A percentile compares a stretch with the other conserved stretches of the same genome.
Evolutionary conservation across 2,888 invertebrate genomes (phyloP).

Genomic region (Hirtodrosophila trivittata): DNA sequence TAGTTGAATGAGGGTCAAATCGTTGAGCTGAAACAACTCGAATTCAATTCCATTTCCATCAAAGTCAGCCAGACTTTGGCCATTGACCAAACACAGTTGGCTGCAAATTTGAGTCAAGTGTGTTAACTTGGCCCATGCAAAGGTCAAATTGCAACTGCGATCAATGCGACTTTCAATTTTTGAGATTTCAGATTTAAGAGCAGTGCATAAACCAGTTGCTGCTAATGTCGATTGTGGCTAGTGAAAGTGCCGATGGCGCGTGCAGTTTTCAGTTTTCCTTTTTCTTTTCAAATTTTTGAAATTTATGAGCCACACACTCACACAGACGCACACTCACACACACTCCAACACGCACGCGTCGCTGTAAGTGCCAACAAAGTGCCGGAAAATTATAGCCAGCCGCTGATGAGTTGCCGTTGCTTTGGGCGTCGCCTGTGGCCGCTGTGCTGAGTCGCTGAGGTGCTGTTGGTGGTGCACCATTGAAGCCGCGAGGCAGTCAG

Average conservation of each 20-base stretch:
- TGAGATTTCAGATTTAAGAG: neutral
- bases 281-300: slow-evolving; percentile 33
- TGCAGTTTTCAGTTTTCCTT: slow-evolving; percentile 10
- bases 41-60: neutral
- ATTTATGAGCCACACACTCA: slow-evolving; percentile 47
- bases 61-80: no score
- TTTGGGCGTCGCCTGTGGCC: slow-evolving; percentile 47
- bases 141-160: slow-evolving; percentile 5
- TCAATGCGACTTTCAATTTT: slow-evolving; percentile 8
- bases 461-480: slow-evolving; percentile 5
- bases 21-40: no score
- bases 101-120: neutral
- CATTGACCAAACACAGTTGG: no score
- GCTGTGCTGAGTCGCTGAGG: slow-evolving; percentile 7
- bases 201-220: slow-evolving; percentile 26
- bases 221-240: neutral
- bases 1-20: no score
- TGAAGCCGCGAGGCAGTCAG: neutral
- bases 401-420: slow-evolving; percentile 60
- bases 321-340: slow-evolving; percentile 11
- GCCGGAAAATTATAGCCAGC: slow-evolving; percentile 60
- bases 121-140: neutral
- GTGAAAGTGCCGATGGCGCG: slow-evolving; percentile 51
- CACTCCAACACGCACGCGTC: slow-evolving; percentile 57
- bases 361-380: slow-evolving; percentile 69